phyloP scores from a whole-genome alignment of 2,113 vertebrate species.

The Spea bombifrons region DNA sequence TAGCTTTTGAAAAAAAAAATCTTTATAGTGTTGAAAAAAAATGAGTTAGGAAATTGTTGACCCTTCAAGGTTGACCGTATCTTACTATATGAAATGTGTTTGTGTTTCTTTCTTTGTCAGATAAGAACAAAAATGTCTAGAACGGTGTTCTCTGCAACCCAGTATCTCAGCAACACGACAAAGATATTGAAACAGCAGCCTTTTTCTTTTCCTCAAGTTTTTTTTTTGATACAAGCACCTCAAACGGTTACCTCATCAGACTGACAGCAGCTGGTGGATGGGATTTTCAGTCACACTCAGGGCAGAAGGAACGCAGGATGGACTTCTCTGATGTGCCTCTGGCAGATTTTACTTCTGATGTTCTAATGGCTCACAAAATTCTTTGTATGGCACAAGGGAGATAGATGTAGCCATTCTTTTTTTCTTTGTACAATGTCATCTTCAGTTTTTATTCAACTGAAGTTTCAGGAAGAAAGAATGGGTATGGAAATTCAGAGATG shows the following conservation, averaged over 20 bases:
- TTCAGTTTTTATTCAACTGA: slow-evolving; percentile 17
- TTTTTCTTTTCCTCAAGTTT: not conserved
- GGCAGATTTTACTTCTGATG: slow-evolving; percentile 16
- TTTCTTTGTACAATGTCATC: slow-evolving; percentile 24
- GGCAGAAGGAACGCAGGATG: not conserved
- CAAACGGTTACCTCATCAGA: not conserved
- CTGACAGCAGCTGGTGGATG: slow-evolving; percentile 5
- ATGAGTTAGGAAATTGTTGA: too few species aligned
- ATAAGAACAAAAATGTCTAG: too few species aligned
- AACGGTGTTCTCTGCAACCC: not conserved
- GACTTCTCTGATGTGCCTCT: slow-evolving; percentile 7
- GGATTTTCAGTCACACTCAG: slow-evolving; percentile 8
- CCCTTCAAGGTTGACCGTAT: too few species aligned
- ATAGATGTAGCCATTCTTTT: not conserved
- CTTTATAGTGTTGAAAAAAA: too few species aligned
- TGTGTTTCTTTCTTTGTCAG: too few species aligned
- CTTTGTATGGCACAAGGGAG: slow-evolving; percentile 20
- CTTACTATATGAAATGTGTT: too few species aligned
- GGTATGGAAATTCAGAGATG: not conserved
- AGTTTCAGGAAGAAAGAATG: not conserved
- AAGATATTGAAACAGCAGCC: not conserved
- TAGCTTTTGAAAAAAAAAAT: too few species aligned
- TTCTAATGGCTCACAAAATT: slow-evolving; percentile 18
- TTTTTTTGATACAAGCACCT: not conserved
- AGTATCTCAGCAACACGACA: not conserved